Conservation (phyloP, 2,888 invertebrate species). For the Halictus ligatus region DNA sequence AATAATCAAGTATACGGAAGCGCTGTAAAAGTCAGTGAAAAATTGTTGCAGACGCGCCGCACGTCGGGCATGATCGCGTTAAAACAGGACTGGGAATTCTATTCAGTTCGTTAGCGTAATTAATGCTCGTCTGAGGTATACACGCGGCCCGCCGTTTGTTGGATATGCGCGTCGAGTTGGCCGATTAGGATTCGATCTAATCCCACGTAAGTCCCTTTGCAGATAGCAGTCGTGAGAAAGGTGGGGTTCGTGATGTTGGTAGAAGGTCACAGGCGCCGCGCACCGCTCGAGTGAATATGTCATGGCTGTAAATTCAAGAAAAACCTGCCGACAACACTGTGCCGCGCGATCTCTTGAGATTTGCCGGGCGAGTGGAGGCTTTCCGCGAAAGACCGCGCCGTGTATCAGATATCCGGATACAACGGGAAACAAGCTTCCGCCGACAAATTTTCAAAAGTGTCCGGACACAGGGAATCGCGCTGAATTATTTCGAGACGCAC, state of each 20-base stretch:
- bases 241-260: background rate
- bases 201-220: slow-evolving; percentile 41
- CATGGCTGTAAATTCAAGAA: slow-evolving; percentile 31
- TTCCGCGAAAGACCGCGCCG: background rate
- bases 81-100: slow-evolving; percentile 26
- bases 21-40: too few species aligned
- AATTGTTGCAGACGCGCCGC: background rate
- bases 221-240: slow-evolving; percentile 39
- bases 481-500: slow-evolving; percentile 36
- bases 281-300: slow-evolving; percentile 2
- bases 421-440: background rate
- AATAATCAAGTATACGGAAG: too few species aligned
- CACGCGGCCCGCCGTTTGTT: background rate
- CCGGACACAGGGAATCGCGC: background rate
- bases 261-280: slow-evolving; percentile 23
- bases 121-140: slow-evolving; percentile 18
- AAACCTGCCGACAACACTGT: background rate
- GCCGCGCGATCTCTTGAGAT: background rate
- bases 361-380: background rate
- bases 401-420: background rate
- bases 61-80: background rate
- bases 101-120: slow-evolving; percentile 55
- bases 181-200: slow-evolving; percentile 37
- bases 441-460: slow-evolving; percentile 33
- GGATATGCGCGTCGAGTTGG: slow-evolving; percentile 10